phyloP scores from a whole-genome alignment of 2,797 vertebrate species.

The Gallinago solitaria region DNA sequence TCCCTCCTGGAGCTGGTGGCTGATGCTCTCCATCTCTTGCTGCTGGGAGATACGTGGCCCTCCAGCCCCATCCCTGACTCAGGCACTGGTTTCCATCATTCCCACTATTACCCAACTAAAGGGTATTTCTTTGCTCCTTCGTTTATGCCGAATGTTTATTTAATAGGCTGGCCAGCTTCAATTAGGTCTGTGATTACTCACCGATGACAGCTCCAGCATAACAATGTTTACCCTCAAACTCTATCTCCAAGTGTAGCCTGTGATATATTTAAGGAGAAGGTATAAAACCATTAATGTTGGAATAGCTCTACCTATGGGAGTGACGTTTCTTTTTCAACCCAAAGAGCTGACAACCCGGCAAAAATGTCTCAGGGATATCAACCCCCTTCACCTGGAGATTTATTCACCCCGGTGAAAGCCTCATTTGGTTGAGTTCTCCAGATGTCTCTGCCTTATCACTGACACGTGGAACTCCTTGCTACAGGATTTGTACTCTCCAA shows the following conservation, averaged over 20 bases:
- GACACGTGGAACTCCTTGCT: background rate
- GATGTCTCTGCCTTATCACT: background rate
- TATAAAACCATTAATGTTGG: slow-evolving; percentile 9
- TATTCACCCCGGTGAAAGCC: background rate
- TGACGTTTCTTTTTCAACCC: background rate
- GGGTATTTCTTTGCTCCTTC: slow-evolving; percentile 57
- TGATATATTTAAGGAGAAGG: slow-evolving; percentile 41
- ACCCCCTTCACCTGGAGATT: background rate
- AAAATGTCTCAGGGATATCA: background rate
- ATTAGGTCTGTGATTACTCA: slow-evolving; percentile 65
- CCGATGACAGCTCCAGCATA: slow-evolving; percentile 55
- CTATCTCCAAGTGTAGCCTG: slow-evolving; percentile 21
- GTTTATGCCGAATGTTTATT: slow-evolving; percentile 60
- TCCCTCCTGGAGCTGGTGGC: background rate
- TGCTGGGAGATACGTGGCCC: background rate
- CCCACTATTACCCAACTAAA: slow-evolving; percentile 34
- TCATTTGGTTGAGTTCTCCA: background rate
- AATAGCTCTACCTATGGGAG: background rate
- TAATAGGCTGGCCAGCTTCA: slow-evolving; percentile 67
- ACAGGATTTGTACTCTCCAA: background rate
- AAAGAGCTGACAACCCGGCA: background rate
- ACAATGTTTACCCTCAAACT: slow-evolving; percentile 54
- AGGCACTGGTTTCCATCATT: slow-evolving; percentile 12
- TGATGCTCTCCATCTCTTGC: background rate
- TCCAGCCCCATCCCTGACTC: background rate